Conservation (phyloP, 2,113 vertebrate species). For the Danio rerio region GRCz12tu NC_133181.1:41496001-41496500, state of each 20-base stretch:
- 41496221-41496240: slow-evolving; percentile 76
- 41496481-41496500: no score
- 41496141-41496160: slow-evolving; percentile 48
- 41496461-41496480: neutral
- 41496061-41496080: slow-evolving; percentile 59
- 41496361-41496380: slow-evolving; percentile 71
- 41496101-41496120: slow-evolving; percentile 34
- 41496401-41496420: slow-evolving; percentile 48
- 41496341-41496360: slow-evolving; percentile 82
- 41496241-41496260: slow-evolving; percentile 77
- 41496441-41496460: slow-evolving; percentile 11
- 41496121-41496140: slow-evolving; percentile 2
- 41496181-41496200: slow-evolving; percentile 24
- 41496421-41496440: slow-evolving; percentile 21
- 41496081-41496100: slow-evolving; percentile 58
- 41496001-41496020: slow-evolving; percentile 44
- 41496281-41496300: slow-evolving; percentile 83
- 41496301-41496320: slow-evolving; percentile 78
- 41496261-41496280: slow-evolving; percentile 79
- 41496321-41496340: slow-evolving; percentile 80
- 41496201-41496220: slow-evolving; percentile 52
- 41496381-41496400: slow-evolving; percentile 75
- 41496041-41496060: slow-evolving; percentile 62
- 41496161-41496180: slow-evolving; percentile 50
- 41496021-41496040: slow-evolving; percentile 54